Percentiles rank a stretch among this genome's conserved stretches.
Conservation (phyloP, 2,797 vertebrate genomes). For the Apogon hyalosoma region DNA sequence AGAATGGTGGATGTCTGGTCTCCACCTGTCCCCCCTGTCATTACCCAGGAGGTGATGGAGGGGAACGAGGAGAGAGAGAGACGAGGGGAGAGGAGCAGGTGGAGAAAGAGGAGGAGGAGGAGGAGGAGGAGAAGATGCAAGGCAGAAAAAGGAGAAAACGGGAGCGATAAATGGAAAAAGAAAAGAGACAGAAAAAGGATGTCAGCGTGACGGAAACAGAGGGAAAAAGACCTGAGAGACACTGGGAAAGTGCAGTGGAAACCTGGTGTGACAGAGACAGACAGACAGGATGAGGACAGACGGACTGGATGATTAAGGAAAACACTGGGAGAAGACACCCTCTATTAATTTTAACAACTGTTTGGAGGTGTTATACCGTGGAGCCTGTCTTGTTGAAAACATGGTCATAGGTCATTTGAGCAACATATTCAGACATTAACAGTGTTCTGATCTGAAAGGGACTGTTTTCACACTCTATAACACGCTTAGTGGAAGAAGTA, state of each 20-base stretch:
- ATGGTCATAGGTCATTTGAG: too few relatives aligned
- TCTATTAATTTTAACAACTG: too few relatives aligned
- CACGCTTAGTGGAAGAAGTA: slow-evolving; percentile 31
- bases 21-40: slow-evolving; percentile 77
- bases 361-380: too few relatives aligned
- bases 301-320: slow-evolving; percentile 25
- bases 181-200: slow-evolving; percentile 50
- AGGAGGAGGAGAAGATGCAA: background rate
- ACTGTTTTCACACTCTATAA: slow-evolving; percentile 15
- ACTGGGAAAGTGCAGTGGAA: slow-evolving; percentile 47
- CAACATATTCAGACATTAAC: background rate
- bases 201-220: slow-evolving; percentile 44
- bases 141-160: slow-evolving; percentile 3
- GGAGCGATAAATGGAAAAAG: slow-evolving; percentile 24
- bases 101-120: background rate
- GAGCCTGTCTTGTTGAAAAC: too few relatives aligned
- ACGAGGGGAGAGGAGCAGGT: background rate
- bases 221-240: slow-evolving; percentile 46
- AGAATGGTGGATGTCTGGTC: slow-evolving; percentile 69
- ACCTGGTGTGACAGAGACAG: slow-evolving; percentile 52
- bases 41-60: slow-evolving; percentile 72
- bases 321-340: slow-evolving; percentile 26
- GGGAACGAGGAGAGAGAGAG: slow-evolving; percentile 44
- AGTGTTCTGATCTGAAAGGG: slow-evolving; percentile 22
- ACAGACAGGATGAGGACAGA: slow-evolving; percentile 35